phyloP scores from a whole-genome alignment of 92 coral and sea anemone species.

The Metridium senile region DNA sequence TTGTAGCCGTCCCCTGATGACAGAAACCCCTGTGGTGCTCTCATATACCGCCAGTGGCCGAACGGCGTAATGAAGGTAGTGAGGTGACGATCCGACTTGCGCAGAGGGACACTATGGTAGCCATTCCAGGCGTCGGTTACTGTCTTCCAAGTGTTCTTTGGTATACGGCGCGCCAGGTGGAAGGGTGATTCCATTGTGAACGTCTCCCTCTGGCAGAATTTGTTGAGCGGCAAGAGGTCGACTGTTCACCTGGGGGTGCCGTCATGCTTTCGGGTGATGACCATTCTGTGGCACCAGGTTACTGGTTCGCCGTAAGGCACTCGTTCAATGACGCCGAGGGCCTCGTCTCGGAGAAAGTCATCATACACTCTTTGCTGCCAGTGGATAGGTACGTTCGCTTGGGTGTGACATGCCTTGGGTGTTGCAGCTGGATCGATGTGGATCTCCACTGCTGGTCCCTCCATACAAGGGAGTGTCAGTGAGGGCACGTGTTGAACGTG shows the following conservation, averaged over 20 bases:
- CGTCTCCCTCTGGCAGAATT: constrained; percentile 59
- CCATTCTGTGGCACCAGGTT: constrained; percentile 71
- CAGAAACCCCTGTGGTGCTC: constrained; percentile 83
- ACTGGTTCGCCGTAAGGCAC: constrained; percentile 68
- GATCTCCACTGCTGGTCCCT: constrained; percentile 34
- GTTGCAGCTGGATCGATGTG: constrained; percentile 38
- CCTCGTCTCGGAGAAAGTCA: constrained; percentile 55
- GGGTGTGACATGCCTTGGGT: constrained; percentile 69
- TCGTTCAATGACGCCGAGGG: constrained; percentile 60
- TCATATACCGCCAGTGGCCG: constrained; percentile 77
- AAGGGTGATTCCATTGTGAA: constrained; percentile 67
- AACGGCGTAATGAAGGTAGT: constrained; percentile 55
- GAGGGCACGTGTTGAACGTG: constrained; percentile 67
- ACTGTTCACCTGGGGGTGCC: constrained; percentile 68
- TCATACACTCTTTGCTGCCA: constrained; percentile 58
- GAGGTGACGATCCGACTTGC: constrained; percentile 55
- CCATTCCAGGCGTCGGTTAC: constrained; percentile 76
- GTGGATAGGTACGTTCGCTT: constrained; percentile 50
- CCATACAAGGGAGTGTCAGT: constrained; percentile 33
- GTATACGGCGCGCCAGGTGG: constrained; percentile 58
- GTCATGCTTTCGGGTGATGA: constrained; percentile 54
- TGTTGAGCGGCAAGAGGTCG: constrained; percentile 64
- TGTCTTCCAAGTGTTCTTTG: constrained; percentile 63
- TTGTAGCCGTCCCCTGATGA: constrained; percentile 58
- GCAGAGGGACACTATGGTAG: constrained; percentile 65